Evolutionary conservation across 2,113 vertebrate species (phyloP), one percentile per base, ranked within the genome.

Genomic region (Heliornis fulica): DNA sequence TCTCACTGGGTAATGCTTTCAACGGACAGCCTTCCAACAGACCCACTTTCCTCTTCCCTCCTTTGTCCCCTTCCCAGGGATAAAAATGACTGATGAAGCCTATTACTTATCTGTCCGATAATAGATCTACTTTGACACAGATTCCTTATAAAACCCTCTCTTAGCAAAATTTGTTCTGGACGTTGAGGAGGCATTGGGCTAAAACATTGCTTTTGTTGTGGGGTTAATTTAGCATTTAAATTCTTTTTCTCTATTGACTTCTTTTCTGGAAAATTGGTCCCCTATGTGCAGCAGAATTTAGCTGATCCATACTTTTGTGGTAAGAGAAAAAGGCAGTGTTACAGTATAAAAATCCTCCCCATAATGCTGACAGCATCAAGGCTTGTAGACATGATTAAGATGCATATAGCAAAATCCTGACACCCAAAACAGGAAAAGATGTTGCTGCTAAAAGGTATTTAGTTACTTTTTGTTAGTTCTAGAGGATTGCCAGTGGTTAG

Each of bases 221-320:
- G 63, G 63, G 53, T 74, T 95, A 81, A 96, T 97, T 96, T 92
- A 96, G 40, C 57, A 75, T 85, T 87, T 70, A 96, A 92, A 82
- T 86, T 84, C 15, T 57, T 92, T 91, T 82, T 84, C 75, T 97
- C 72, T 41, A 21, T 25, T 61, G 59, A 51, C 29, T 61, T 90
- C 13, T 92, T 97, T 90, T 74, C 29, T 51, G 76, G 70, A 80
- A 92, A 92, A 92, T 60, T 81, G 34, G 10, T 78, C 63, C 64
- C 78, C 34, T 75, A 45, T 45, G 45, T 65, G 72, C n/a, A 65
- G 48, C 72, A 76, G 40, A 64, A 34, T 75, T 94, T 79, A 80
- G 91, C 80, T 87, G 65, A 87, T 93, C 66, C 48, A 25, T 56
- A 84, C 5, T 83, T 87, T 53, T 38, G 31, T 76, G 74, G 71